These are phyloP conservation scores for Paedocypris micromegethes DNA, from an alignment of 2,797 vertebrate genomes.

Conservation along the genomic window DNA sequence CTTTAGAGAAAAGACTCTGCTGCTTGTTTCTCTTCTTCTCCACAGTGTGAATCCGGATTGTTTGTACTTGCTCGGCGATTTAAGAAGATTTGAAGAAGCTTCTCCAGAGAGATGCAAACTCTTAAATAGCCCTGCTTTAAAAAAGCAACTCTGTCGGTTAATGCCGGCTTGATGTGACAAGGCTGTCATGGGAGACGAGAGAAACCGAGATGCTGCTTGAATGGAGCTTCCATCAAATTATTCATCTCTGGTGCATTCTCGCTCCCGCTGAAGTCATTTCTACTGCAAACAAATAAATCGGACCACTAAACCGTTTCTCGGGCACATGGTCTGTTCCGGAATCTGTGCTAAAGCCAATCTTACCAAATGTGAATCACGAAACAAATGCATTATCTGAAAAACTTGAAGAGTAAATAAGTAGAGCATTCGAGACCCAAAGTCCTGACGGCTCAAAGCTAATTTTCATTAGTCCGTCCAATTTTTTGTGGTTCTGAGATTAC, in stretches of 20 bases:
- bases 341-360: too few species aligned
- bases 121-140: conserved; percentile 39
- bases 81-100: conserved; percentile 36
- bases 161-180: conserved; percentile 48
- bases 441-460: too few species aligned
- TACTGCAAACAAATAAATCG: conserved; percentile 18
- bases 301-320: too few species aligned
- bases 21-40: conserved; percentile 26
- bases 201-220: conserved; percentile 21
- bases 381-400: too few species aligned
- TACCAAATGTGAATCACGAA: too few species aligned
- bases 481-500: too few species aligned
- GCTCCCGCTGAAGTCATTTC: too few species aligned
- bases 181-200: conserved; percentile 41
- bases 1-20: not conserved
- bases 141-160: conserved; percentile 44
- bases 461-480: too few species aligned
- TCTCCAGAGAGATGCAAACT: conserved; percentile 41
- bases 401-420: too few species aligned
- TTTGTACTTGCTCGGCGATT: conserved; percentile 42
- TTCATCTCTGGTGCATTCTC: not conserved
- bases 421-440: too few species aligned
- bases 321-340: too few species aligned
- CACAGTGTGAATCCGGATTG: conserved; percentile 37
- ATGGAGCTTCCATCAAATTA: conserved; percentile 19